Evolutionary conservation across 2,113 vertebrate species (phyloP).

Genomic region (Tympanuchus pallidicinctus): DNA sequence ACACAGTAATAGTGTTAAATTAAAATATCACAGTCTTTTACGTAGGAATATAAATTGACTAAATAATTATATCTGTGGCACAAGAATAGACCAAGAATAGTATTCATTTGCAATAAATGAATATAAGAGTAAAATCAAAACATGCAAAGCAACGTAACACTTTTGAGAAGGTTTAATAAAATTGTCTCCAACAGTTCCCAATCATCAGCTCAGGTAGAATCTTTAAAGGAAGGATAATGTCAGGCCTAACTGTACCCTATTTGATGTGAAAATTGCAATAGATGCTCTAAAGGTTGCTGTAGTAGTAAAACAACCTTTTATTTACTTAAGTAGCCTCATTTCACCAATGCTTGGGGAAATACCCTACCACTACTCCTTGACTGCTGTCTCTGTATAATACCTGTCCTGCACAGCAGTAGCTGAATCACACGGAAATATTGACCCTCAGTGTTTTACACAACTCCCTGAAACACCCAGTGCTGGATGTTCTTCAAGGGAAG

Average conservation of each 20-base stretch:
- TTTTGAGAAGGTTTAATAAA: conserved; percentile 5
- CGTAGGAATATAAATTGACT: not conserved
- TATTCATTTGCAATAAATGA: not conserved
- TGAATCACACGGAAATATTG: not conserved
- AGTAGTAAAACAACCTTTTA: not conserved
- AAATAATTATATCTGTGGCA: not conserved
- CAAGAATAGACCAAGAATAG: not conserved
- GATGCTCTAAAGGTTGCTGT: not conserved
- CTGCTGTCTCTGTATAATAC: not conserved
- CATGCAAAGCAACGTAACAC: not conserved
- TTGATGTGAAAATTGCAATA: conserved; percentile 9
- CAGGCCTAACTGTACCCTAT: not conserved
- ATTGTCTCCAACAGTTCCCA: not conserved
- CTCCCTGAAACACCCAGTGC: not conserved
- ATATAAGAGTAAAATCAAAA: not conserved
- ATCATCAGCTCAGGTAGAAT: not conserved
- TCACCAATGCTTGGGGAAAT: not conserved
- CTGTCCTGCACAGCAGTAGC: accelerated
- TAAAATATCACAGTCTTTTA: not conserved
- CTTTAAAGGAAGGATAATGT: not conserved
- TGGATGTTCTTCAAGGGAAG: not conserved
- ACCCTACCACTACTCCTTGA: not conserved
- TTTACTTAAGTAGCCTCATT: not conserved
- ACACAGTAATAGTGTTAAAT: not conserved
- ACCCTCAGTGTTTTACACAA: not conserved